phyloP scores from a whole-genome alignment of 2,113 vertebrate species.

The Thinocorus orbignyianus region DNA sequence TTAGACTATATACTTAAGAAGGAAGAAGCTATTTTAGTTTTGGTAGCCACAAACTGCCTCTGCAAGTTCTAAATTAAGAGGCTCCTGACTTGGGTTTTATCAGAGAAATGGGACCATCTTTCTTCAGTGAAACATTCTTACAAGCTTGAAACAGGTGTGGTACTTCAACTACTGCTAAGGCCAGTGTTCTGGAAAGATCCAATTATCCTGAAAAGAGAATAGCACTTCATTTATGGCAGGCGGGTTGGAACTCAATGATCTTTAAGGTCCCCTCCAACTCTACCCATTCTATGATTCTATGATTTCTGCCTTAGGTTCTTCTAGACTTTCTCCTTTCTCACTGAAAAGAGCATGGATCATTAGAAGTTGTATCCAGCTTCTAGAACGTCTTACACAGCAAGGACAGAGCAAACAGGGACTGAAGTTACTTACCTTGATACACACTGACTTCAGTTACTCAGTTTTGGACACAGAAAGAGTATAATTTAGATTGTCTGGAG shows the following conservation, averaged over 20 bases:
- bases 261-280: too few relatives aligned
- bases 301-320: background rate
- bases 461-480: background rate
- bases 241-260: too few relatives aligned
- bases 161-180: background rate
- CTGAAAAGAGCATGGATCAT: fast-evolving
- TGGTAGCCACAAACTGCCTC: background rate
- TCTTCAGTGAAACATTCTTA: background rate
- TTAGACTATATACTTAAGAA: background rate
- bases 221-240: too few relatives aligned
- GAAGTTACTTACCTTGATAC: background rate
- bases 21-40: background rate
- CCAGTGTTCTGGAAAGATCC: background rate
- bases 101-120: background rate
- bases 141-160: background rate
- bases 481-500: background rate
- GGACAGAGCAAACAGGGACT: background rate
- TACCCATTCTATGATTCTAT: too few relatives aligned
- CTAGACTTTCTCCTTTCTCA: background rate
- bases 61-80: background rate
- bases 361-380: background rate
- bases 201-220: background rate
- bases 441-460: background rate
- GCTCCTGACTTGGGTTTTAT: background rate
- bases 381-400: background rate